Conservation (phyloP, 2,113 vertebrate genomes). For the Pachycephala philippinensis region DNA sequence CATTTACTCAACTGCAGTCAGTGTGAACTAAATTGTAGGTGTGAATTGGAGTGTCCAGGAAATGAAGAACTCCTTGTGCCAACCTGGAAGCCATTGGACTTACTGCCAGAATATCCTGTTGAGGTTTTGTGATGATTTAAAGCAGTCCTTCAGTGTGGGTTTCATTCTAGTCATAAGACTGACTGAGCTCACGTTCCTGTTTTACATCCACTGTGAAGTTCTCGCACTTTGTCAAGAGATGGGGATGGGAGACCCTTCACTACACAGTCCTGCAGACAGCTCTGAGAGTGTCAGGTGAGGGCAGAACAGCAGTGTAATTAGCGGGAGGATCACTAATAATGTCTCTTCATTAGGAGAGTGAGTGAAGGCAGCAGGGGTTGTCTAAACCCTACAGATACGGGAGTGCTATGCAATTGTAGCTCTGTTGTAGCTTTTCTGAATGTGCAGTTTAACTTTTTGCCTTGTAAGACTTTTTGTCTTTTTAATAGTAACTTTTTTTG, state of each 20-base stretch:
- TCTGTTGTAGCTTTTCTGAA: neutral
- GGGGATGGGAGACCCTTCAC: neutral
- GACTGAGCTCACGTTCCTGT: neutral
- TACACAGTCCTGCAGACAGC: neutral
- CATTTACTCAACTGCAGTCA: neutral
- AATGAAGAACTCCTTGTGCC: neutral
- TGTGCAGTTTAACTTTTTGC: neutral
- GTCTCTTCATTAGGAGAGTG: neutral
- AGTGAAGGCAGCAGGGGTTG: neutral
- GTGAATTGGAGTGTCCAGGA: neutral
- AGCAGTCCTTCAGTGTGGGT: neutral
- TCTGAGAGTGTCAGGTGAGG: neutral
- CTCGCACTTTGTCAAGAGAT: neutral
- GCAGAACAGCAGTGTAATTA: neutral
- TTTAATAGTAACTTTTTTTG: neutral
- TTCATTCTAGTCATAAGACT: neutral
- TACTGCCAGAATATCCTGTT: neutral
- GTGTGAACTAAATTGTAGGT: neutral
- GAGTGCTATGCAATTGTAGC: neutral
- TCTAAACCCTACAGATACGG: neutral
- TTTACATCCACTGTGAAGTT: neutral
- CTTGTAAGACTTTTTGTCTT: neutral
- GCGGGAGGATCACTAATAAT: too few relatives aligned
- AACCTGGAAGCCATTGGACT: neutral
- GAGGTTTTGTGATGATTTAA: neutral